A percentile compares a stretch with the other conserved stretches of the same genome.
phyloP scores from a whole-genome alignment of 2,888 invertebrate species.

The Caenorhabditis angaria region DNA sequence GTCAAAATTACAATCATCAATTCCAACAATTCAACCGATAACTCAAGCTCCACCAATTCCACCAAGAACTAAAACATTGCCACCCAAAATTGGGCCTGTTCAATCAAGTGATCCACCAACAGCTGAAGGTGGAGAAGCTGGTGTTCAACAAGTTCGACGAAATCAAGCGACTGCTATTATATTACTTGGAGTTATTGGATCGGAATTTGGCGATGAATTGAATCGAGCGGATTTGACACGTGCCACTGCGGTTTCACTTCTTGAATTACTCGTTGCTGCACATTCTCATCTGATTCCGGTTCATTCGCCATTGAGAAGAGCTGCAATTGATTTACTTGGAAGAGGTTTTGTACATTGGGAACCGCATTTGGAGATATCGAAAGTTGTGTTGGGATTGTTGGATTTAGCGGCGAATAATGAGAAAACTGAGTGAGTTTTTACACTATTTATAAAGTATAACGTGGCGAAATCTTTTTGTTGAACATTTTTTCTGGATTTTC shows the following conservation, averaged over 20 bases:
- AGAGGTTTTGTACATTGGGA: conserved; percentile 86
- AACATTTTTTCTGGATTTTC: no score
- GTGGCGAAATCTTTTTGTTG: no score
- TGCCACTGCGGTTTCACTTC: conserved; percentile 81
- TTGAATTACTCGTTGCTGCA: conserved; percentile 89
- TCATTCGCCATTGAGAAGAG: conserved; percentile 89
- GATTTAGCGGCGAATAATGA: conserved; percentile 74
- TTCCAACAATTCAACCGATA: conserved; percentile 42
- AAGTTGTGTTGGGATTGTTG: conserved; percentile 85
- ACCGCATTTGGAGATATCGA: conserved; percentile 91
- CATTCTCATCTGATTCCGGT: conserved; percentile 85
- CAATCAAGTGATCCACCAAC: conserved; percentile 37
- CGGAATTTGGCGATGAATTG: conserved; percentile 96
- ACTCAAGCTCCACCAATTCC: conserved; percentile 55
- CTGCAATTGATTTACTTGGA: conserved; percentile 95
- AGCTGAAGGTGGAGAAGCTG: conserved; percentile 50
- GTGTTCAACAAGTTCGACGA: conserved; percentile 78
- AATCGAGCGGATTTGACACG: conserved; percentile 69
- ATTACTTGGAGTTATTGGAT: conserved; percentile 93
- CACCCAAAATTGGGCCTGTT: conserved; percentile 42
- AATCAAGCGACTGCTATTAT: conserved; percentile 98
- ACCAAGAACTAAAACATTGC: conserved; percentile 47
- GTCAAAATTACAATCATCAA: conserved; percentile 53
- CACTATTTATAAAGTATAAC: no score
- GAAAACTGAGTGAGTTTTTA: conserved; percentile 23